Evolutionary conservation across 1,140 invertebrate species (phyloP), one percentile per base, ranked within the genome.

Genomic region (Nasonia giraulti): DNA sequence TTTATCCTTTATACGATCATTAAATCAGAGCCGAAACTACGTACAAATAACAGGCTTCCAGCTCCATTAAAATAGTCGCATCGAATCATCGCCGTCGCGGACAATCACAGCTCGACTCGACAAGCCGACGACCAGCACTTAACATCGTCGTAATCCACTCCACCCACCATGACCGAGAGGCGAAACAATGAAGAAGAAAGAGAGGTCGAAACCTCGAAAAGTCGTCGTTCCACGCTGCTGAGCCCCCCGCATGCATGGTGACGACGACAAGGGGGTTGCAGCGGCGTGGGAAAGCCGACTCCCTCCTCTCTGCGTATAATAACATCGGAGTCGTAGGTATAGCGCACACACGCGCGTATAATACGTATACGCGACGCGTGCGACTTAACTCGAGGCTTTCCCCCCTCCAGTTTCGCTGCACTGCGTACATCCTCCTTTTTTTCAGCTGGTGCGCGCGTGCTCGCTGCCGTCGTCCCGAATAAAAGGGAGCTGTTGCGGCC

Each of bases 331-430:
- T 73, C 66, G 44, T 50, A 66, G 23, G 33, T 62, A 62, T 12
- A 71, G 14, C 17, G 40, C 3, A 69, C 20, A 71, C 77, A 37
- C 20, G 23, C 77, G 50, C 77, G 50, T 10, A n/a, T 31, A 62
- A 62, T 33, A 33, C 27, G 20, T 62, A 27, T 27, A 69, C 23
- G 11, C 23, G 40, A 73, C 2, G 23, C 50, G 73, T 75, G 73
- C 80, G 69, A 82, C 80, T 82, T 75, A 75, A 82, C 71, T 50
- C 6, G 17, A 50, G 55, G 55, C 73, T 44, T 50, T n/a, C 11
- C 40, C 23, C 14, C 17, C 66, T 12, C 47, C 37, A 20, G 74
- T 10, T 1, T 17, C 55, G 20, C 17, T 8, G 20, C 17, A 1
- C n/a, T 62, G 55, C 55, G 20, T 2, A 20, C 55, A n/a, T 62